Conservation (phyloP, 2,113 vertebrate species). For the Apodemus sylvaticus region DNA sequence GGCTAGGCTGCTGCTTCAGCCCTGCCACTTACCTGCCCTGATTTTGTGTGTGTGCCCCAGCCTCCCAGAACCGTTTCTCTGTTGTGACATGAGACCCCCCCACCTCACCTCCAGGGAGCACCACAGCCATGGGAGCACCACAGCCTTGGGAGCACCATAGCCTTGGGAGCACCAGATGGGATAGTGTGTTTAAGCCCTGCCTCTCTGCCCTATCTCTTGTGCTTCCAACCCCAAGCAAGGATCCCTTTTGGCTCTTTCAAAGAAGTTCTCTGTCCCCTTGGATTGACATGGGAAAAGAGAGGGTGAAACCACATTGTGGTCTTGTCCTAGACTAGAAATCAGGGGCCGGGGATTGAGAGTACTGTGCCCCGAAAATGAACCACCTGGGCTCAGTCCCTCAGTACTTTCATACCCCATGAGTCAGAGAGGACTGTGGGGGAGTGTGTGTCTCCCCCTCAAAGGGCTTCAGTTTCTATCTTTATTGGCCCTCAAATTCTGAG, state of each 20-base stretch:
- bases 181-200: fast-evolving
- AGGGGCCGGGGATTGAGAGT: neutral
- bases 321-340: neutral
- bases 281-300: neutral
- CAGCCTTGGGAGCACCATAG: neutral
- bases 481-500: neutral
- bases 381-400: neutral
- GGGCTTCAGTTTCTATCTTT: neutral
- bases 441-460: no score
- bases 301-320: fast-evolving
- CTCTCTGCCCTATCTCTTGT: neutral
- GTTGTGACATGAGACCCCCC: neutral
- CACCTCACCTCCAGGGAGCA: neutral
- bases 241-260: neutral
- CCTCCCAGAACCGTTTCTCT: neutral
- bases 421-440: neutral
- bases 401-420: no score
- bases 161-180: neutral
- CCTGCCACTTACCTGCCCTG: neutral
- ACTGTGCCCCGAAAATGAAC: neutral
- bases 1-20: neutral
- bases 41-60: fast-evolving
- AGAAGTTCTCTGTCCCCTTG: neutral
- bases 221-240: neutral
- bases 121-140: neutral